Evolutionary conservation across 2,797 vertebrate genomes (phyloP).

Genomic region (Morus bassanus): DNA sequence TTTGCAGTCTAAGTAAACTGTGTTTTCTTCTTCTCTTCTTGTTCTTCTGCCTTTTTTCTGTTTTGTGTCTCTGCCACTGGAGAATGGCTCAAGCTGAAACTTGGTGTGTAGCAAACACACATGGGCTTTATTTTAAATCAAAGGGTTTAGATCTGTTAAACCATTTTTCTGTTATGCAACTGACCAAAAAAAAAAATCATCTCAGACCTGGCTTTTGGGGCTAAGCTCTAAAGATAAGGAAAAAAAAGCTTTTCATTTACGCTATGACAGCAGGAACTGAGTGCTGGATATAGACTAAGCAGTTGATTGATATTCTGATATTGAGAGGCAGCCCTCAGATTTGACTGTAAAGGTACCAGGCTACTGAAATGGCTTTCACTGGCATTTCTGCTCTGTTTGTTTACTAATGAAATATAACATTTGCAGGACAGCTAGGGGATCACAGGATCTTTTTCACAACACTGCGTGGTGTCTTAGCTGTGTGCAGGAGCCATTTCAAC

Average conservation of each 20-base stretch:
- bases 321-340: neutral
- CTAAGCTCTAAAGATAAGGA: slow-evolving; percentile 43
- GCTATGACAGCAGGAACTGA: neutral
- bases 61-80: neutral
- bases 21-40: neutral
- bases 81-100: neutral
- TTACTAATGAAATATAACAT: neutral
- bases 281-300: neutral
- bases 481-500: neutral
- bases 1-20: neutral
- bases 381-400: neutral
- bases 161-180: slow-evolving; percentile 46
- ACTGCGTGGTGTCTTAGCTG: neutral
- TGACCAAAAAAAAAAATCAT: neutral
- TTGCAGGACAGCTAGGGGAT: neutral
- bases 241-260: slow-evolving; percentile 47
- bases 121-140: slow-evolving; percentile 29
- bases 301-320: neutral
- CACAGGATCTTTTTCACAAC: neutral
- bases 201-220: neutral
- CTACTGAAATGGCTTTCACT: neutral
- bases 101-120: neutral
- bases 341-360: neutral
- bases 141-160: slow-evolving; percentile 30
- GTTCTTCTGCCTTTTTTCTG: neutral